Conservation (phyloP, 2,888 invertebrate species). For the Pristionchus fissidentatus region DNA sequence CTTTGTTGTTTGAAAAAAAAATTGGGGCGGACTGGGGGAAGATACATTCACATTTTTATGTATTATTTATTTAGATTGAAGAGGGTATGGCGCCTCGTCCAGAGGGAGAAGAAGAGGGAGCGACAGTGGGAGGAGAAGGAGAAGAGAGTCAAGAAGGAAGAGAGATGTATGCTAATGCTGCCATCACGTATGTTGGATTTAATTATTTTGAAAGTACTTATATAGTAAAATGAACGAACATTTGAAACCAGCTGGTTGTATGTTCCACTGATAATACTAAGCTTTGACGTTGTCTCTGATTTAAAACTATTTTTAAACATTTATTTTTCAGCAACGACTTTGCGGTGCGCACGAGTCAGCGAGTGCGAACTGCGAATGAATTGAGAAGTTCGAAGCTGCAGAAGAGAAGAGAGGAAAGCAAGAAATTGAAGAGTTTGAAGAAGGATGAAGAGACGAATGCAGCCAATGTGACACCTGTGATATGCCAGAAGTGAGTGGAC, state of each 20-base stretch:
- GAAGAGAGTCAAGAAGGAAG: not conserved
- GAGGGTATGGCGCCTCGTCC: not conserved
- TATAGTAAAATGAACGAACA: not conserved
- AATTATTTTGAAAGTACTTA: not conserved
- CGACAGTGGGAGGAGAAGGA: not conserved
- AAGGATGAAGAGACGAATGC: not conserved
- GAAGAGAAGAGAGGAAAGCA: constrained; percentile 6
- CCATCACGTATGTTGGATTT: not conserved
- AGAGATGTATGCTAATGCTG: not conserved
- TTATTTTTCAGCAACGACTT: too few species aligned
- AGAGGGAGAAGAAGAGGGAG: not conserved
- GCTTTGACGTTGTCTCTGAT: too few species aligned
- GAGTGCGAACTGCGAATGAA: not conserved
- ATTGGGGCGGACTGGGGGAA: too few species aligned
- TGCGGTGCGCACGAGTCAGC: not conserved
- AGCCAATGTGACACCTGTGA: not conserved
- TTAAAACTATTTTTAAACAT: too few species aligned
- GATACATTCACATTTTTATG: too few species aligned
- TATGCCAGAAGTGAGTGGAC: not conserved
- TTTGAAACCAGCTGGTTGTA: too few species aligned
- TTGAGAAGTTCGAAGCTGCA: not conserved
- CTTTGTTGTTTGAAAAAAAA: too few species aligned
- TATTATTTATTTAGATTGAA: not conserved
- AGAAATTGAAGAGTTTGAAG: constrained; percentile 15
- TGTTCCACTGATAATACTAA: too few species aligned